phyloP scores from a whole-genome alignment of 2,797 vertebrate genomes.

The Sebastes nivosus region DNA sequence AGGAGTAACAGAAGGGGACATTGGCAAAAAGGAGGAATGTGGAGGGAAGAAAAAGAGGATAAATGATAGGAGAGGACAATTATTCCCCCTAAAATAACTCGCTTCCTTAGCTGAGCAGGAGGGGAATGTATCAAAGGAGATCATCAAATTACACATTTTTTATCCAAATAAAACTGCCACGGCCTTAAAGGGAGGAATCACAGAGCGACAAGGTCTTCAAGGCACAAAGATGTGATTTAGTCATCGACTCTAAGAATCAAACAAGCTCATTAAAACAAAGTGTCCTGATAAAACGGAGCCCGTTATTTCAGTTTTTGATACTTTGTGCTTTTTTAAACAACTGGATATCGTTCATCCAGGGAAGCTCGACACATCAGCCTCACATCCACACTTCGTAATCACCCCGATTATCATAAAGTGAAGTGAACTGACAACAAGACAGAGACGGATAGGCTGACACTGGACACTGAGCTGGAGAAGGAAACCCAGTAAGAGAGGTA shows the following conservation, averaged over 20 bases:
- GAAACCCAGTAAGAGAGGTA: conserved; percentile 20
- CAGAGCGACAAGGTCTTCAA: background rate
- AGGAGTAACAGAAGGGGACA: background rate
- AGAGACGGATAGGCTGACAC: conserved; percentile 25
- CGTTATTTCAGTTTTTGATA: background rate
- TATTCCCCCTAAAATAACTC: background rate
- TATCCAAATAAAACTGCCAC: background rate
- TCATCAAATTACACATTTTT: background rate
- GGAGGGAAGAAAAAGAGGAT: background rate
- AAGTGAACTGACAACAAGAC: conserved; percentile 15
- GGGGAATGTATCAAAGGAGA: background rate
- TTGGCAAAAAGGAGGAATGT: background rate
- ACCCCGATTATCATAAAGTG: conserved; percentile 10
- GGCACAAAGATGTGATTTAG: background rate
- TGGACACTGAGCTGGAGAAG: conserved; percentile 15
- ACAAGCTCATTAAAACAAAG: background rate
- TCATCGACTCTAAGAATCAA: background rate
- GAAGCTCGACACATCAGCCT: background rate
- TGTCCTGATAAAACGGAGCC: background rate
- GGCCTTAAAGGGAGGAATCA: background rate
- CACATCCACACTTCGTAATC: conserved; percentile 4
- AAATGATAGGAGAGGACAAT: background rate
- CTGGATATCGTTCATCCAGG: background rate
- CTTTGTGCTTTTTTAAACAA: background rate
- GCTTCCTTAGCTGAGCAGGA: background rate